phyloP scores from a whole-genome alignment of 2,113 vertebrate genomes.

The Percina caprodes region DNA sequence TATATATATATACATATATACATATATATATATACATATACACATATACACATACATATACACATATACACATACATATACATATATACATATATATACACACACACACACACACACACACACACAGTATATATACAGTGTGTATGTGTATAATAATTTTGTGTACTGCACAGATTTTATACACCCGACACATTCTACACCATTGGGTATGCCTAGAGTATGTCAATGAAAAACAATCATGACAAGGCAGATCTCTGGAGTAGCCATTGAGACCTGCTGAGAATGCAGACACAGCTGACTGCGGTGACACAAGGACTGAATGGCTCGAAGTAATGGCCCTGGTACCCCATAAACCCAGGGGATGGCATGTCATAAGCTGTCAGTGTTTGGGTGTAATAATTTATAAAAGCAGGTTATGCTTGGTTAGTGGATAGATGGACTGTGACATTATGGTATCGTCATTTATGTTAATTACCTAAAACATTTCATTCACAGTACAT shows the following conservation, averaged over 20 bases:
- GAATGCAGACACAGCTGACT: neutral
- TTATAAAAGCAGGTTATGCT: slow-evolving; percentile 10
- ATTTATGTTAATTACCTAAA: slow-evolving; percentile 36
- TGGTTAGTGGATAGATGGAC: slow-evolving; percentile 33
- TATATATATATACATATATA: too few species aligned
- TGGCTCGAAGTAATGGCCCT: neutral
- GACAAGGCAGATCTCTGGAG: neutral
- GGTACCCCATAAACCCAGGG: neutral
- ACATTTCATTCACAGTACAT: slow-evolving; percentile 37
- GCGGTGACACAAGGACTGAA: neutral
- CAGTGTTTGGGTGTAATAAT: slow-evolving; percentile 7
- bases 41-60: too few species aligned
- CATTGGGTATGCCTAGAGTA: neutral
- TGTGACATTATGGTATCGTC: slow-evolving; percentile 22
- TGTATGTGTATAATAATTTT: too few species aligned
- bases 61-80: too few species aligned
- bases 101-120: too few species aligned
- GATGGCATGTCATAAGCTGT: neutral
- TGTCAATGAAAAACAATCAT: neutral
- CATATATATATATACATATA: too few species aligned
- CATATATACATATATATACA: too few species aligned
- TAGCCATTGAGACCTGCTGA: neutral
- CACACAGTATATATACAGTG: too few species aligned
- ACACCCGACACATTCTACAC: neutral
- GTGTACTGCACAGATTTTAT: neutral